Evolutionary conservation across 35 echinoderm and acorn worm genomes (phyloP).

Genomic region (Amphiura filiformis): DNA sequence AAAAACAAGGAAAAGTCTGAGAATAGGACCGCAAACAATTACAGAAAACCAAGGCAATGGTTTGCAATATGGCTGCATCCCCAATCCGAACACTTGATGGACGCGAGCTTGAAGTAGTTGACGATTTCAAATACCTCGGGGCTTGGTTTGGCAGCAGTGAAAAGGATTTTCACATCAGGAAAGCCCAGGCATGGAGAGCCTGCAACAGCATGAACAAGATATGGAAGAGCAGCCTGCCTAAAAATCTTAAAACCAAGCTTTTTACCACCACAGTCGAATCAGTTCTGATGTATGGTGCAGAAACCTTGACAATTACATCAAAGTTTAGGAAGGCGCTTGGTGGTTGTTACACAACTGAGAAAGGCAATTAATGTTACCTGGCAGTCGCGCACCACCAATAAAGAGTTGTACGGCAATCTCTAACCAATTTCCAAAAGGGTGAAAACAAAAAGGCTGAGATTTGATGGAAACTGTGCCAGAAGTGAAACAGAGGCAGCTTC

Average conservation of each 20-base stretch:
- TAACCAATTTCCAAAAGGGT: background rate
- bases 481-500: background rate
- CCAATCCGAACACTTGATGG: no score
- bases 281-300: background rate
- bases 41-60: no score
- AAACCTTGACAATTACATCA: background rate
- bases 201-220: no score
- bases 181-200: no score
- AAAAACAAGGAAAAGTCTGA: no score
- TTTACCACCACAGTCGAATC: background rate
- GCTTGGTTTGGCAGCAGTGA: no score
- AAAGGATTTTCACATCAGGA: no score
- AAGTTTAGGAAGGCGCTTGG: background rate
- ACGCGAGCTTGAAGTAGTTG: no score
- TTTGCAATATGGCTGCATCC: no score
- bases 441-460: background rate
- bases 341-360: background rate
- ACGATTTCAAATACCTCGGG: no score
- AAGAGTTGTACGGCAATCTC: background rate
- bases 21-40: no score
- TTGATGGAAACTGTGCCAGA: background rate
- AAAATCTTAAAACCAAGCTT: background rate
- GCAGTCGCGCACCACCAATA: conserved; percentile 12
- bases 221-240: background rate
- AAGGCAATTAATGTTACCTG: background rate